phyloP scores from a whole-genome alignment of 2,888 invertebrate genomes.

The Terebella lapidaria region DNA sequence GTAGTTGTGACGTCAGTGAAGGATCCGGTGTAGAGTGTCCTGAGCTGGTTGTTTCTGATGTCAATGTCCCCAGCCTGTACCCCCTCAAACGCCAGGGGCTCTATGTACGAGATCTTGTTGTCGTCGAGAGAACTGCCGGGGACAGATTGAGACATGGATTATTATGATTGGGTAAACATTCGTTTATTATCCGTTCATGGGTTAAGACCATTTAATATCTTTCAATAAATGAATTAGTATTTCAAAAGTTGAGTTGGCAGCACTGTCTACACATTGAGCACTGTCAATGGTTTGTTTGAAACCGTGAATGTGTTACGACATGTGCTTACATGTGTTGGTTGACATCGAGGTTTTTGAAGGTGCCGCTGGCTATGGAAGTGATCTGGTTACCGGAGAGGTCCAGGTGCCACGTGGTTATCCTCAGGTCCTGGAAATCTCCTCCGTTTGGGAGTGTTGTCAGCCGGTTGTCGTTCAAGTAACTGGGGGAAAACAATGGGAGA shows the following conservation, averaged over 20 bases:
- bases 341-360: conserved; percentile 8
- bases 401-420: conserved; percentile 11
- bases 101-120: conserved; percentile 25
- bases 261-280: no score
- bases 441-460: conserved; percentile 30
- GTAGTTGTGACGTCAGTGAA: conserved; percentile 1
- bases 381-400: conserved; percentile 28
- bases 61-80: conserved; percentile 5
- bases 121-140: conserved; percentile 8
- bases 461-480: background rate
- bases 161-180: no score
- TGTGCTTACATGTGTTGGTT: no score
- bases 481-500: no score
- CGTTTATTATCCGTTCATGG: no score
- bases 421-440: conserved; percentile 33
- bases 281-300: no score
- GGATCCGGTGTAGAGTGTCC: conserved; percentile 1
- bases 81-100: conserved; percentile 13
- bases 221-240: no score
- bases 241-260: no score
- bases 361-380: conserved; percentile 23
- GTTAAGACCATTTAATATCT: no score
- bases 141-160: no score
- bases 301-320: no score
- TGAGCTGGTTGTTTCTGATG: conserved; percentile 7